Conservation (phyloP, 2,888 invertebrate species). For the Linnaemya vulpina region DNA sequence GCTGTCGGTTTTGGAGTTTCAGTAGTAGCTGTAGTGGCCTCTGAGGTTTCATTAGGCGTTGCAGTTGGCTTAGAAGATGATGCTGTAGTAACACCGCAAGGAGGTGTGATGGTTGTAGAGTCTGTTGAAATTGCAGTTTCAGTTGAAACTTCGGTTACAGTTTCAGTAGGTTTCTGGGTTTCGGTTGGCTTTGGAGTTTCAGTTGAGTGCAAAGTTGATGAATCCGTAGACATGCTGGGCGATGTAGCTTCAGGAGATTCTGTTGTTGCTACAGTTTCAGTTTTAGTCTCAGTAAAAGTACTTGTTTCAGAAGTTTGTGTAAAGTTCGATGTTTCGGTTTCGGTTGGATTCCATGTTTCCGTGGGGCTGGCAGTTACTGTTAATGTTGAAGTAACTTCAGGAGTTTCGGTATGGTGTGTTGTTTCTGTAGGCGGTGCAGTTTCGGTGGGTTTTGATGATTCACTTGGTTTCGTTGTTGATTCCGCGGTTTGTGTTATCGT, state of each 20-base stretch:
- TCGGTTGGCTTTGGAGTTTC: neutral
- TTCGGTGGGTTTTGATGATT: neutral
- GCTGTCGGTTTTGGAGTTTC: neutral
- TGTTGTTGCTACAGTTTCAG: neutral
- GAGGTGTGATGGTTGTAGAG: neutral
- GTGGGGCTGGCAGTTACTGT: neutral
- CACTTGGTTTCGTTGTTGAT: neutral
- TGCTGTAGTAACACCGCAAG: neutral
- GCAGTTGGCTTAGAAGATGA: neutral
- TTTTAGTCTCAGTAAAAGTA: conserved; percentile 27
- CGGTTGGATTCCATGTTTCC: neutral
- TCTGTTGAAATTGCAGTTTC: neutral
- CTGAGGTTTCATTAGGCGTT: neutral
- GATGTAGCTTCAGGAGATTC: neutral
- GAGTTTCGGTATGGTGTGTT: no score
- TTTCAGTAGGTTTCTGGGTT: neutral
- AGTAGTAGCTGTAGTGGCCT: neutral
- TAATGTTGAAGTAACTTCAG: conserved; percentile 17
- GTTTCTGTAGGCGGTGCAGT: neutral
- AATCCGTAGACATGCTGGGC: neutral
- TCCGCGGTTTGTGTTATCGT: neutral
- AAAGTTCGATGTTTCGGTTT: neutral
- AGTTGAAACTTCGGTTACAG: neutral
- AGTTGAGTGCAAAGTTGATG: neutral
- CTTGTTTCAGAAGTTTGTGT: conserved; percentile 57